Evolutionary conservation across 1,140 invertebrate species (phyloP).

Genomic region (Musca vetustissima): DNA sequence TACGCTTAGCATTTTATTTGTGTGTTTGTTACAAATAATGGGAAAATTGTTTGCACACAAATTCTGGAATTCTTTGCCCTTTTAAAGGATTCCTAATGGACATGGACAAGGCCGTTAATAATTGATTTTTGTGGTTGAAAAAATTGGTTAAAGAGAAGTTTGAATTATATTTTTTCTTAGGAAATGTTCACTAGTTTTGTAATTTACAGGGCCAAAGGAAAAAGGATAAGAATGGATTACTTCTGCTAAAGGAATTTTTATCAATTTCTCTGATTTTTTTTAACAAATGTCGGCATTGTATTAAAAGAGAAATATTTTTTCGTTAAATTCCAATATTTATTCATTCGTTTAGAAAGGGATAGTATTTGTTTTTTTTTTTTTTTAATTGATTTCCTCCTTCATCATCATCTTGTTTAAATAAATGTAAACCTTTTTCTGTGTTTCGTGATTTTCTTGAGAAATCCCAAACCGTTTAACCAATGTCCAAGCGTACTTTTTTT

Average conservation of each 20-base stretch:
- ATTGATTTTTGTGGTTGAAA: slow-evolving; percentile 53
- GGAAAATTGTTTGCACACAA: slow-evolving; percentile 19
- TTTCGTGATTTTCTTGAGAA: no score
- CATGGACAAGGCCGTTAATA: slow-evolving; percentile 41
- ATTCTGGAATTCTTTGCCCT: background rate
- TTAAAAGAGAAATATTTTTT: background rate
- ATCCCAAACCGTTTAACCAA: no score
- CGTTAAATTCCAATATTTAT: background rate
- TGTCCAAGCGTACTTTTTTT: slow-evolving; percentile 25
- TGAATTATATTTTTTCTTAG: no score
- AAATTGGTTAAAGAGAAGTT: no score
- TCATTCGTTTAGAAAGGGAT: background rate
- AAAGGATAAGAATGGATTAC: background rate
- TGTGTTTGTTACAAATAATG: slow-evolving; percentile 23
- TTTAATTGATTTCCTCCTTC: background rate
- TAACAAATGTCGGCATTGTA: background rate
- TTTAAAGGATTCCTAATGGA: background rate
- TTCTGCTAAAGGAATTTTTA: no score
- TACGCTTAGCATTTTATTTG: slow-evolving; percentile 33
- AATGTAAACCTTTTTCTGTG: no score
- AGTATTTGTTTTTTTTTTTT: background rate
- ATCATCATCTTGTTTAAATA: background rate
- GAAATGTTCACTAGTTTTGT: background rate
- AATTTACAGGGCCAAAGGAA: background rate
- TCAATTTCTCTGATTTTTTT: background rate